A percentile compares a stretch with the other conserved stretches of the same genome.
Conservation (phyloP, 2,113 vertebrate genomes). For the Elaphurus davidianus region DNA sequence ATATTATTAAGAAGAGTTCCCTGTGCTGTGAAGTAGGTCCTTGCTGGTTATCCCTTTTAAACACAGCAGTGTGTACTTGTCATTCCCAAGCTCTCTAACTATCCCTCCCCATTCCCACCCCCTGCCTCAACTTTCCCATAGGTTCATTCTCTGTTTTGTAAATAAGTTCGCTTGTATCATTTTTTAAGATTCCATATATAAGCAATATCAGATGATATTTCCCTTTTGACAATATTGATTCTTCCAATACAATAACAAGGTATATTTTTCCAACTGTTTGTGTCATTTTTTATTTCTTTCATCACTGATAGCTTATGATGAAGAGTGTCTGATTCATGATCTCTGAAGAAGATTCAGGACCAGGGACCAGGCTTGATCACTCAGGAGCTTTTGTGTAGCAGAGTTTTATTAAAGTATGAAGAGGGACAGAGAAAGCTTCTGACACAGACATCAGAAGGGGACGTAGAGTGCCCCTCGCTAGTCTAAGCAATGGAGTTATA, state of each 20-base stretch:
- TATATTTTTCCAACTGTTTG: neutral
- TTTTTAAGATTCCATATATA: neutral
- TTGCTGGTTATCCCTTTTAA: neutral
- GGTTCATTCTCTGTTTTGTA: neutral
- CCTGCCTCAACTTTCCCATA: neutral
- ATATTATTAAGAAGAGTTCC: neutral
- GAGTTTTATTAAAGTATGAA: neutral
- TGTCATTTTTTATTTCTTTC: neutral
- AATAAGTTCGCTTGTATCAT: neutral
- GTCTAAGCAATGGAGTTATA: neutral
- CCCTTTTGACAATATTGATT: neutral
- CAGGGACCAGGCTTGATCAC: neutral
- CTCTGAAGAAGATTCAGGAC: neutral
- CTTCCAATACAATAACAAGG: neutral
- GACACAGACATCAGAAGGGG: neutral
- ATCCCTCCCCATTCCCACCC: neutral
- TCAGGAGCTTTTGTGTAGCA: neutral
- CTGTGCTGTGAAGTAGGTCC: neutral
- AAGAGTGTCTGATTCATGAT: neutral
- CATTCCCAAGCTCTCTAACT: neutral
- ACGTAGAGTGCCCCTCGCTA: fast-evolving
- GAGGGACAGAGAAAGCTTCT: neutral
- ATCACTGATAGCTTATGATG: neutral
- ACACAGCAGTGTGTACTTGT: neutral
- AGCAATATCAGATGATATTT: neutral